These are phyloP conservation scores for Agrilus planipennis DNA, from an alignment of 1,140 invertebrate species.

Conservation along the genomic window DNA sequence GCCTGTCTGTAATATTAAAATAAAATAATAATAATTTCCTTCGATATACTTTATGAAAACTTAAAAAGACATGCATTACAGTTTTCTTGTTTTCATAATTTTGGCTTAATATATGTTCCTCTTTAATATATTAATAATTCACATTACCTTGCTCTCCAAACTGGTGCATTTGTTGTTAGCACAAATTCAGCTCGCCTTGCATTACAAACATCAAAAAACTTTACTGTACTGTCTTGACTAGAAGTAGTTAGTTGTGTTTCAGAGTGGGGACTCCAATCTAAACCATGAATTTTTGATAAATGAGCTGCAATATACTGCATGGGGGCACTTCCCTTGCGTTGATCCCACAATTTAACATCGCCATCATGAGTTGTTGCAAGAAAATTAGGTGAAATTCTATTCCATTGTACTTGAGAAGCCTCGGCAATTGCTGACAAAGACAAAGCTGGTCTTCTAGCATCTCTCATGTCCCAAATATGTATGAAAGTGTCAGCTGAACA, in stretches of 20 bases:
- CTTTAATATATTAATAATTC: too few relatives aligned
- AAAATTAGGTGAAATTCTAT: slow-evolving; percentile 67
- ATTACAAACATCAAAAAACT: slow-evolving; percentile 86
- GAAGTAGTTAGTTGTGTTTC: slow-evolving; percentile 83
- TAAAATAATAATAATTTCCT: too few relatives aligned
- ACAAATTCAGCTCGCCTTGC: slow-evolving; percentile 68
- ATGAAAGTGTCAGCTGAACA: slow-evolving; percentile 91
- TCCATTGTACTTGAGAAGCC: slow-evolving; percentile 90
- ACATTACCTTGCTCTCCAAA: slow-evolving; percentile 88
- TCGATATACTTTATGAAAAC: too few relatives aligned
- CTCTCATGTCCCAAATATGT: slow-evolving; percentile 85
- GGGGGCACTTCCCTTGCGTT: slow-evolving; percentile 73
- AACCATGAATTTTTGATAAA: slow-evolving; percentile 81
- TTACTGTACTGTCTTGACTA: slow-evolving; percentile 89
- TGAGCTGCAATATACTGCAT: slow-evolving; percentile 90
- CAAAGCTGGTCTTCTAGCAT: slow-evolving; percentile 64
- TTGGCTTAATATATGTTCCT: too few relatives aligned
- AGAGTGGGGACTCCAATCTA: slow-evolving; percentile 83
- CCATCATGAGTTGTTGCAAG: slow-evolving; percentile 91
- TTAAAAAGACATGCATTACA: too few relatives aligned
- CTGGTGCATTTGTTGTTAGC: slow-evolving; percentile 74
- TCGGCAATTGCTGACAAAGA: slow-evolving; percentile 76
- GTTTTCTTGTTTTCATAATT: too few relatives aligned
- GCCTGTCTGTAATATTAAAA: too few relatives aligned
- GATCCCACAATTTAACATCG: slow-evolving; percentile 91